phyloP scores from a whole-genome alignment of 2,888 invertebrate species.

The Lasius platythorax region DNA sequence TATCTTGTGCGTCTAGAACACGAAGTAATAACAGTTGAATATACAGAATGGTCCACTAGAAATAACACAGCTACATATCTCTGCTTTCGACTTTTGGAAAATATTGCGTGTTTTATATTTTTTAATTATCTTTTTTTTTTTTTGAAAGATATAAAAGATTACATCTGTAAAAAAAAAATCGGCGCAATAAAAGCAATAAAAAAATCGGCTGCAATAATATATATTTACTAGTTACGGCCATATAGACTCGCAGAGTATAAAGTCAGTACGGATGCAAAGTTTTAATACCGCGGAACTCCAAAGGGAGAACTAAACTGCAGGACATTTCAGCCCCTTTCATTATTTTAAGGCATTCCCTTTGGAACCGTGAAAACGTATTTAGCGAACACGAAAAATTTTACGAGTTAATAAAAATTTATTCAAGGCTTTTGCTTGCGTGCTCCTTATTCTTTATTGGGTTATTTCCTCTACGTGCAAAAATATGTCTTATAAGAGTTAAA shows the following conservation, averaged over 20 bases:
- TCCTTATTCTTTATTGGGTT: not conserved
- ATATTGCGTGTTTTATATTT: not conserved
- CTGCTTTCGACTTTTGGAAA: not conserved
- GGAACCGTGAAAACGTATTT: slow-evolving; percentile 36
- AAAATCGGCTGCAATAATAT: not conserved
- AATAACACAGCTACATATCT: not conserved
- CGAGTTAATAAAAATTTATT: slow-evolving; percentile 47
- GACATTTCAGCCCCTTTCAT: slow-evolving; percentile 34
- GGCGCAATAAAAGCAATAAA: not conserved
- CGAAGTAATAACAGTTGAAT: slow-evolving; percentile 32
- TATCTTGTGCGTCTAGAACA: slow-evolving; percentile 63
- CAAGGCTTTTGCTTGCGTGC: not conserved
- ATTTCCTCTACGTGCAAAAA: not conserved
- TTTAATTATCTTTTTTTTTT: slow-evolving; percentile 6
- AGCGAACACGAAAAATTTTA: slow-evolving; percentile 43
- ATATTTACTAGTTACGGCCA: slow-evolving; percentile 28
- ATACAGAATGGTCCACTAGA: not conserved
- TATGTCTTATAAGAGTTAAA: not conserved
- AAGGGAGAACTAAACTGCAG: slow-evolving; percentile 42
- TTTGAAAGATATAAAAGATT: not conserved
- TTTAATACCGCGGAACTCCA: slow-evolving; percentile 29
- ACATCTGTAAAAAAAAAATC: not conserved
- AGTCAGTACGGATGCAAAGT: slow-evolving; percentile 37
- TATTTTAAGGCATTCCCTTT: slow-evolving; percentile 39
- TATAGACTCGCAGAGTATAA: not conserved